Evolutionary conservation across 1,140 invertebrate genomes (phyloP).

Genomic region (Micrasema minimum): DNA sequence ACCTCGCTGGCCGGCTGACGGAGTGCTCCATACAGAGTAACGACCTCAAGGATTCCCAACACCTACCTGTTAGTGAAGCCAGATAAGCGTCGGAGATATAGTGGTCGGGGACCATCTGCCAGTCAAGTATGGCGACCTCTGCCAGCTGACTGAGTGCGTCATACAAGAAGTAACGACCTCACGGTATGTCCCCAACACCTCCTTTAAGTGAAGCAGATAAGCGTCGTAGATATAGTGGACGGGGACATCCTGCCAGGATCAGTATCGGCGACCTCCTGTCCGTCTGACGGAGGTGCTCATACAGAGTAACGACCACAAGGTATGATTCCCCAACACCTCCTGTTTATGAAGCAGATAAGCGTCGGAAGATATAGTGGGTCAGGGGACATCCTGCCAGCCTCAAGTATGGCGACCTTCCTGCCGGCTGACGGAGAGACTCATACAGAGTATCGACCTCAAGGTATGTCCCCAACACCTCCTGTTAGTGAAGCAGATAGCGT

Average conservation of each 20-base stretch:
- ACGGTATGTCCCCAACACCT: no score
- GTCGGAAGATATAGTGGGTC: conserved; percentile 98
- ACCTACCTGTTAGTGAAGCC: no score
- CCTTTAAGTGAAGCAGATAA: conserved; percentile 94
- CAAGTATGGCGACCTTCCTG: conserved; percentile 95
- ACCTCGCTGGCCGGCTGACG: conserved; percentile 97
- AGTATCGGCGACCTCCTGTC: conserved; percentile 97
- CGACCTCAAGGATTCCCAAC: conserved; percentile 83
- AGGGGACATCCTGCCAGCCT: no score
- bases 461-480: no score
- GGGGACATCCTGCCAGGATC: conserved; percentile 99
- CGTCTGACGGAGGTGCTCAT: conserved; percentile 97
- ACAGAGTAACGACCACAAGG: conserved; percentile 99
- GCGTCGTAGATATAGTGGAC: conserved; percentile 96
- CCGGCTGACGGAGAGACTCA: conserved; percentile 97
- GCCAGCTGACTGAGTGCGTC: no score
- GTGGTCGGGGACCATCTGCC: no score
- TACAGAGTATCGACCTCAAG: conserved; percentile 99
- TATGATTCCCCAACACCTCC: conserved; percentile 60
- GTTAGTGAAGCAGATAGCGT: conserved; percentile 96
- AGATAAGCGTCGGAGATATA: no score
- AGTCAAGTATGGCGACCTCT: no score
- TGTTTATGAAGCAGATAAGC: conserved; percentile 92
- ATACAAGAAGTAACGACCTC: no score
- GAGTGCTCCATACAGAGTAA: conserved; percentile 98